phyloP scores from a whole-genome alignment of 37 sponge, comb jelly and placozoan genomes.

The Tethya wilhelma region DNA sequence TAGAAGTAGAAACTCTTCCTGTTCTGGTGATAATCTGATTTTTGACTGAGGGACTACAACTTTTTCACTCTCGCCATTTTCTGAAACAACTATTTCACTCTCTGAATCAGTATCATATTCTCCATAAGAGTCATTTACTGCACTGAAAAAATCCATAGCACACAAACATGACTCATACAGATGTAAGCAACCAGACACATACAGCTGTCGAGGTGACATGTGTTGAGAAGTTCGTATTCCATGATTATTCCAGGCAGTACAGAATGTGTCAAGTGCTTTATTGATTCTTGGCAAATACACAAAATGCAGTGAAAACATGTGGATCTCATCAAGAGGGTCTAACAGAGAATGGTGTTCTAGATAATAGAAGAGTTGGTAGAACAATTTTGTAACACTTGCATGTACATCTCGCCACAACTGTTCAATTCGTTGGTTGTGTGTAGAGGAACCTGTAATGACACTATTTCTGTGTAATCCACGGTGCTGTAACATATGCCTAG shows the following conservation, averaged over 20 bases:
- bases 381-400: constrained; percentile 32
- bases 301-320: constrained; percentile 58
- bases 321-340: constrained; percentile 33
- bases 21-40: too few relatives aligned
- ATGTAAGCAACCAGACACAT: constrained; percentile 8
- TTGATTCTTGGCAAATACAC: constrained; percentile 61
- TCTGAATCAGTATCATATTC: neutral
- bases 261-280: constrained; percentile 16
- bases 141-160: constrained; percentile 33
- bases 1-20: too few relatives aligned
- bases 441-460: constrained; percentile 25
- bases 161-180: constrained; percentile 19
- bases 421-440: constrained; percentile 52
- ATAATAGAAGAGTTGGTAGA: constrained; percentile 44
- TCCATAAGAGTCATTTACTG: constrained; percentile 19
- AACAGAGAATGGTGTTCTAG: constrained; percentile 31
- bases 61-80: too few relatives aligned
- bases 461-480: constrained; percentile 30
- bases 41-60: too few relatives aligned
- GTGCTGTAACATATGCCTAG: constrained; percentile 35
- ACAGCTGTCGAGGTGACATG: constrained; percentile 38
- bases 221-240: constrained; percentile 38
- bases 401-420: constrained; percentile 38
- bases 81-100: too few relatives aligned
- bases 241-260: constrained; percentile 56